Percentiles rank a stretch among this genome's conserved stretches.
Evolutionary conservation across 2,888 invertebrate genomes (phyloP).

Genomic region (Sepioteuthis lessoniana): DNA sequence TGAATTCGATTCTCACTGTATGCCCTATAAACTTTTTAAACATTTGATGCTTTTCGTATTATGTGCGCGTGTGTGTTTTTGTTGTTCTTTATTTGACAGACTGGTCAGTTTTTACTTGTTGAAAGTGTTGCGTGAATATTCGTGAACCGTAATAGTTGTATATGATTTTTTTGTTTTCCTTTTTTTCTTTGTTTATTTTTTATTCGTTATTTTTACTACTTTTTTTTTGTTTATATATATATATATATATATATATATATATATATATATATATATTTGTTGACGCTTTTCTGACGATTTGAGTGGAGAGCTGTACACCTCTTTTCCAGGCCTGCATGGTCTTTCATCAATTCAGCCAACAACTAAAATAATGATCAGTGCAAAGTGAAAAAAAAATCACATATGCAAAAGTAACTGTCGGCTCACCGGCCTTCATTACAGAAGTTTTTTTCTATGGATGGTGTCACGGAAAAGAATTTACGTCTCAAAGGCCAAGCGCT

Average conservation of each 20-base stretch:
- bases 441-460: slow-evolving; percentile 1
- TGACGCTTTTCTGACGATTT: no score
- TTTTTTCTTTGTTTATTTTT: not conserved
- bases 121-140: no score
- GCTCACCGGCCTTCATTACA: not conserved
- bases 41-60: no score
- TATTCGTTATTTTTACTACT: not conserved
- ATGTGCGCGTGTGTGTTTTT: no score
- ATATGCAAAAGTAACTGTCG: slow-evolving; percentile 10
- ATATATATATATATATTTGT: no score
- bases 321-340: not conserved
- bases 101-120: no score
- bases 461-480: not conserved
- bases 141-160: no score
- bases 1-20: no score
- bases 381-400: not conserved
- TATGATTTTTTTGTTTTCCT: no score
- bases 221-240: not conserved
- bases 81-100: no score
- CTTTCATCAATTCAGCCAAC: not conserved
- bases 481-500: not conserved
- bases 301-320: not conserved
- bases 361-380: not conserved
- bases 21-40: no score
- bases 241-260: no score